These are phyloP conservation scores for Tarsius wallacei DNA, from an alignment of 2,797 vertebrate species.

Conservation along the genomic window DNA sequence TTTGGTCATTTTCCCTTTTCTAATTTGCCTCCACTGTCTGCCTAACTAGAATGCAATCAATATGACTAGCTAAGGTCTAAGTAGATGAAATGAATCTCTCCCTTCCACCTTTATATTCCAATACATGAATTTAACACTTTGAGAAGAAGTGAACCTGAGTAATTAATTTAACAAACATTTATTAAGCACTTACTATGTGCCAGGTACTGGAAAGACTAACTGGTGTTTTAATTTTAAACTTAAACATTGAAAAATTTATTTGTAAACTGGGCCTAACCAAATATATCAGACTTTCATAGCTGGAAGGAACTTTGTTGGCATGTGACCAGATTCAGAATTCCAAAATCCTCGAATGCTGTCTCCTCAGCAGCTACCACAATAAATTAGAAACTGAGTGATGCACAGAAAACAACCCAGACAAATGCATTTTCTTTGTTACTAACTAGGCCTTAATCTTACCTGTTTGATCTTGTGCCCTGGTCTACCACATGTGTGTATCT, in stretches of 20 bases:
- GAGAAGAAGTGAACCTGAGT: background rate
- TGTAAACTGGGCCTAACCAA: background rate
- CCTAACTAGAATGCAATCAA: background rate
- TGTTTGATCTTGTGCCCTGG: background rate
- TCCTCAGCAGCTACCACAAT: background rate
- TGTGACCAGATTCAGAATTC: background rate
- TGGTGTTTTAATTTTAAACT: background rate
- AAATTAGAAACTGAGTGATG: background rate
- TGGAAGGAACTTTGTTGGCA: background rate
- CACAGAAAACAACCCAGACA: background rate
- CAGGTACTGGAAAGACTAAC: background rate
- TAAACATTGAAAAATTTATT: background rate
- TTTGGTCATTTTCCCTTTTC: background rate
- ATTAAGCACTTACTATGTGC: background rate
- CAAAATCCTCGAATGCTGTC: background rate
- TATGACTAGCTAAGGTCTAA: background rate
- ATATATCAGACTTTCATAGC: background rate
- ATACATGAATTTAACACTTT: background rate
- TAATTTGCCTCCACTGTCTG: background rate
- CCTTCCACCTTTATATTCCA: background rate
- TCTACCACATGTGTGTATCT: background rate
- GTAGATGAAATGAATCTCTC: background rate
- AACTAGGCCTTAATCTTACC: background rate
- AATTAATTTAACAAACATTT: background rate
- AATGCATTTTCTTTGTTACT: background rate